phyloP scores from a whole-genome alignment of 2,888 invertebrate species.

The Tiliacea citrago region DNA sequence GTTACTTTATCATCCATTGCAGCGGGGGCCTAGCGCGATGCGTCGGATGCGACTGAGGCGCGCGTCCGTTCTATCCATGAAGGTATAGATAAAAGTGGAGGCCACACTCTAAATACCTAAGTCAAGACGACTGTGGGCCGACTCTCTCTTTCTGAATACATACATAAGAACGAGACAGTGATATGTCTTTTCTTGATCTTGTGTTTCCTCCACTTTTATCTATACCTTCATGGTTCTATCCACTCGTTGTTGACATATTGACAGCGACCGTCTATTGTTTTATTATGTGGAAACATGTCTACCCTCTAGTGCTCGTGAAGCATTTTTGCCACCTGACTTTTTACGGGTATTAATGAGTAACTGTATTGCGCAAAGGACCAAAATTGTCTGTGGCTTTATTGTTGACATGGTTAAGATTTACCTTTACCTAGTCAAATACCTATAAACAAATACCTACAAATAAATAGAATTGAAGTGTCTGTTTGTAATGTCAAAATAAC shows the following conservation, averaged over 20 bases:
- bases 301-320: not conserved
- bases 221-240: no score
- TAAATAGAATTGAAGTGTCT: no score
- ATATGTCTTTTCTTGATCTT: no score
- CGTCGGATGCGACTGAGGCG: no score
- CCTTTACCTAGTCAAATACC: not conserved
- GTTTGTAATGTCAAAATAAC: no score
- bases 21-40: not conserved
- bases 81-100: no score
- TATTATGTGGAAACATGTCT: constrained; percentile 1
- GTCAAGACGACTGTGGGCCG: no score
- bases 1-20: not conserved
- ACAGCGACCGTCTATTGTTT: not conserved
- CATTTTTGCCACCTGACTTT: not conserved
- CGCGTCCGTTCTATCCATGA: not conserved
- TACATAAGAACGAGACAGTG: no score
- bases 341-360: not conserved
- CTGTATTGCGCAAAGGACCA: not conserved
- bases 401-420: not conserved
- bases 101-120: no score
- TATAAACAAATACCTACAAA: no score
- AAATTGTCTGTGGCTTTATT: not conserved
- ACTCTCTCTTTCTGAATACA: no score
- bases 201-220: no score
- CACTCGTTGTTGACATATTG: not conserved